Evolutionary conservation across 2,797 vertebrate species (phyloP).

Genomic region (Hippoglossus hippoglossus): DNA sequence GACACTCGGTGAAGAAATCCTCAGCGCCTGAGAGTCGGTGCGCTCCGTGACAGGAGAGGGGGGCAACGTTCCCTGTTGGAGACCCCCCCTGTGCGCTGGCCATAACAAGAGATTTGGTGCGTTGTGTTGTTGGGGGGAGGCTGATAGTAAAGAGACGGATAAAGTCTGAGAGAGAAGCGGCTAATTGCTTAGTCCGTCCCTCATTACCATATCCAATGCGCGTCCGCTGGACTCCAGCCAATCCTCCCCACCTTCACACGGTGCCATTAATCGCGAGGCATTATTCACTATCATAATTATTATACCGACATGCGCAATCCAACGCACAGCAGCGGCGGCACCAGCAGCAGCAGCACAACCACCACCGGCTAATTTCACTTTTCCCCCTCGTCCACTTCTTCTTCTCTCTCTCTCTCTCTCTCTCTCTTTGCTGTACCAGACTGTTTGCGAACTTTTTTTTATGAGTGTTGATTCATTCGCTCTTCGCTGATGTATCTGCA

Average conservation of each 20-base stretch:
- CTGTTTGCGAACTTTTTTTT: constrained; percentile 82
- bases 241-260: constrained; percentile 90
- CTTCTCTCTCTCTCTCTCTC: not conserved
- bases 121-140: constrained; percentile 69
- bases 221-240: constrained; percentile 95
- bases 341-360: constrained; percentile 76
- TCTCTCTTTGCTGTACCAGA: constrained; percentile 71
- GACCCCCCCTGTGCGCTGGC: constrained; percentile 82
- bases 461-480: constrained; percentile 73
- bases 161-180: constrained; percentile 87
- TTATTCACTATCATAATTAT: constrained; percentile 99
- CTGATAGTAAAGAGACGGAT: constrained; percentile 82
- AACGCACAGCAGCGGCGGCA: constrained; percentile 65
- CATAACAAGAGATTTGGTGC: constrained; percentile 82
- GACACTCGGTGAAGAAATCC: constrained; percentile 46
- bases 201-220: constrained; percentile 97
- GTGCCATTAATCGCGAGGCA: constrained; percentile 93
- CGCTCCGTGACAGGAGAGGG: constrained; percentile 54
- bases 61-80: constrained; percentile 77
- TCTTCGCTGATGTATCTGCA: constrained; percentile 92
- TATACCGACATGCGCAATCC: constrained; percentile 94
- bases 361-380: constrained; percentile 83
- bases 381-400: not conserved
- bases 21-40: constrained; percentile 63
- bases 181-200: constrained; percentile 95